A percentile compares a stretch with the other conserved stretches of the same genome.
phyloP scores from a whole-genome alignment of 2,797 vertebrate genomes.

The Phataginus tricuspis region DNA sequence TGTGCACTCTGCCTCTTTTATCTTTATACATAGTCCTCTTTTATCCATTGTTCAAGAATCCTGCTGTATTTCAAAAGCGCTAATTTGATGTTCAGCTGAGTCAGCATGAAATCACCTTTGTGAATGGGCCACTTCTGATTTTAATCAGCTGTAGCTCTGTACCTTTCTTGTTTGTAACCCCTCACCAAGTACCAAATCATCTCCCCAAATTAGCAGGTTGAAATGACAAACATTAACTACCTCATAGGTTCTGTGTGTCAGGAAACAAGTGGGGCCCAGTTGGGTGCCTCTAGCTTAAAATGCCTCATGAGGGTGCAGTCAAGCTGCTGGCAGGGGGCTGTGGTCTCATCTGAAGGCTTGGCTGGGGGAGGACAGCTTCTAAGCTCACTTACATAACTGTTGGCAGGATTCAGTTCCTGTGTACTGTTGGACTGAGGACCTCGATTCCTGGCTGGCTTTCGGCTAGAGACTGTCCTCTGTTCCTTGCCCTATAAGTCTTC shows the following conservation, averaged over 20 bases:
- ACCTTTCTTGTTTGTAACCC: not conserved
- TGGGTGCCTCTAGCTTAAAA: not conserved
- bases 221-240: not conserved
- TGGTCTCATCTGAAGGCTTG: not conserved
- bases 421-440: not conserved
- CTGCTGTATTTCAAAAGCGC: not conserved
- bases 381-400: not conserved
- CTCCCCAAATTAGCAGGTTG: not conserved
- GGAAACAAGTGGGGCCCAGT: not conserved
- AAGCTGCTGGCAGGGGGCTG: not conserved
- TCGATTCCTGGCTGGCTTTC: not conserved
- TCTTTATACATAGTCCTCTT: not conserved
- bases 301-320: not conserved
- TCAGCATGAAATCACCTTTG: not conserved
- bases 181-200: not conserved
- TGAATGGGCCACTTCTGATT: not conserved
- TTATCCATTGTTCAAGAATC: not conserved
- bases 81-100: not conserved
- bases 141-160: not conserved
- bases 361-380: not conserved
- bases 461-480: not conserved
- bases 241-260: not conserved
- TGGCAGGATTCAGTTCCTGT: not conserved
- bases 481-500: not conserved
- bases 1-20: not conserved